Evolutionary conservation across 2,797 vertebrate species (phyloP).

Genomic region (Chrysolophus pictus): DNA sequence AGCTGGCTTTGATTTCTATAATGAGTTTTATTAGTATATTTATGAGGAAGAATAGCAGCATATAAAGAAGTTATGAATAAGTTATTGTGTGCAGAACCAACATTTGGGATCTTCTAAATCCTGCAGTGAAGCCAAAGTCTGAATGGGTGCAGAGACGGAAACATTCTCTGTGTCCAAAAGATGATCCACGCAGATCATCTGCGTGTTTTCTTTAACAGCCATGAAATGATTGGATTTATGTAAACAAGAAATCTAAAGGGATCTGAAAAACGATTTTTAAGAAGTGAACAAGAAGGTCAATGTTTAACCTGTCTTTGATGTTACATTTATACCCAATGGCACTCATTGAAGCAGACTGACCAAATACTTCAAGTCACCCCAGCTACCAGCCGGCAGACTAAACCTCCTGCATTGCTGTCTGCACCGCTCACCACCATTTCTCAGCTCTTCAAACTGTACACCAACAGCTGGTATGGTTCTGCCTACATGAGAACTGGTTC

Average conservation of each 20-base stretch:
- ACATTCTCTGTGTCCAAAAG: neutral
- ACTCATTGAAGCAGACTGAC: neutral
- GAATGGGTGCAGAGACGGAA: neutral
- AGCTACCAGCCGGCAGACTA: neutral
- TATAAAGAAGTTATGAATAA: constrained; percentile 62
- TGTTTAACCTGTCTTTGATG: neutral
- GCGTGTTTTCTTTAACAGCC: neutral
- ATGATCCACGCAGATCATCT: neutral
- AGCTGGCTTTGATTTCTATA: constrained; percentile 63
- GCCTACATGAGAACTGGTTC: neutral
- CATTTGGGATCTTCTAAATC: constrained; percentile 10
- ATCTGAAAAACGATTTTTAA: neutral
- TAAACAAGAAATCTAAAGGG: neutral
- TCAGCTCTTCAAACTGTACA: neutral
- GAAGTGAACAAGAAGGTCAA: neutral
- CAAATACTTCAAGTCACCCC: neutral
- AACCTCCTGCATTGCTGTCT: neutral
- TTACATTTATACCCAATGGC: neutral
- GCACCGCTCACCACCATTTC: neutral
- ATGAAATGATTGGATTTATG: neutral
- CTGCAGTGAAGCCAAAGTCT: constrained; percentile 12
- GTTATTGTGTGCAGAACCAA: constrained; percentile 38
- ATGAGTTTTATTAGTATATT: constrained; percentile 69
- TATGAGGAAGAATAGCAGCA: constrained; percentile 53
- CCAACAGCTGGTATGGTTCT: neutral